Base-by-base conservation (phyloP, 2,113 vertebrate genomes). In the Gavialis gangeticus region DNA sequence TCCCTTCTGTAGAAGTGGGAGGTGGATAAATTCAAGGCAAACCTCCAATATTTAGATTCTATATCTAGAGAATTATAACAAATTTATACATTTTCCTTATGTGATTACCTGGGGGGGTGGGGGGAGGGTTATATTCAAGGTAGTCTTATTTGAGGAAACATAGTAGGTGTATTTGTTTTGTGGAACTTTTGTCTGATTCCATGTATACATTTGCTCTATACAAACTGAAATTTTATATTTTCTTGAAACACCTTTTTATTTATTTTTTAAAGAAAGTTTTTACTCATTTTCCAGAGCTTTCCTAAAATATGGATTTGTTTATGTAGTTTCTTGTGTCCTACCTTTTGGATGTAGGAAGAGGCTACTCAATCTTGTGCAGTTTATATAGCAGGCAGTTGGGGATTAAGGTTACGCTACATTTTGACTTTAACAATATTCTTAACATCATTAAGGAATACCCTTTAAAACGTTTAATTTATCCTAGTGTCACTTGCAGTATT, bases 241-340 rank as follows among this genome's bases (percentile, higher is more conserved):
- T 55, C 85, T 55, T 46, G 10, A 82, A 21, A 79, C 78, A 79
- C 3, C 0, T 0, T 30, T 88, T 88, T 0, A 1, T 22, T 57
- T 16, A 73, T 27, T 21, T 25, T 73, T 87, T 57, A 54, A 67
- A 83, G 66, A 34, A 34, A 34, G 34, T 34, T 56, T 18, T 55
- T 58, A 34, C 1, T 88, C 28, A 73, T 89, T 5, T 69, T 88
- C 13, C 34, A 62, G 58, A 4, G 17, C 84, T 30, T 28, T 80
- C 19, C 10, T 75, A 71, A 91, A 28, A 62, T 13, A 16, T 8
- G 1, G n/a, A 21, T 37, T 37, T 71, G 18, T 21, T 5, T 37
- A 19, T 24, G 5, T 71, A 37, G 34, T 34, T 34, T 34, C 34
- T 34, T 34, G 34, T 34, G 34, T 34, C 34, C 2, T 46, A 46